Evolutionary conservation across 2,888 invertebrate species (phyloP).

Genomic region (Ptychoptera albimana): DNA sequence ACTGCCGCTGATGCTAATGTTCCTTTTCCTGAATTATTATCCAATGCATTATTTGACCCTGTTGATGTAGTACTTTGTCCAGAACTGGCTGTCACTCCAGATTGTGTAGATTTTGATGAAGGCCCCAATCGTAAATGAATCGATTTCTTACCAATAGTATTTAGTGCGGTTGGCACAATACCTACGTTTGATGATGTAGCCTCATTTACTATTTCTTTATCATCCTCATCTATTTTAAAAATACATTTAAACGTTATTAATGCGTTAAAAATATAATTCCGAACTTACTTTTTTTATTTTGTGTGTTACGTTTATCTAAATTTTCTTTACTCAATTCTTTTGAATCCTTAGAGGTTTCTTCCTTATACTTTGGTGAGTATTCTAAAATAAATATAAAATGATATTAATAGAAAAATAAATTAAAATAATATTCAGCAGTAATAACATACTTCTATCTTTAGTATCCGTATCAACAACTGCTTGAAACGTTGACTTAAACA

Average conservation of each 20-base stretch:
- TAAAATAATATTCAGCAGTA: neutral
- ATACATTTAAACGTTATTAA: neutral
- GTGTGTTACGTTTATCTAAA: no score
- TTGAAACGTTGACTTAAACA: conserved; percentile 14
- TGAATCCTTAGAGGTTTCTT: no score
- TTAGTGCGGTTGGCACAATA: conserved; percentile 3
- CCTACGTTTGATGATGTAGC: conserved; percentile 3
- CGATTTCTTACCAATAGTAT: conserved; percentile 11
- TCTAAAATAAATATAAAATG: neutral
- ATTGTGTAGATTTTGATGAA: conserved; percentile 7
- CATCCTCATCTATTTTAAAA: conserved; percentile 1
- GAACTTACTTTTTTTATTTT: no score
- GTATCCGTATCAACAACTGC: conserved; percentile 8
- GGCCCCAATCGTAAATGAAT: conserved; percentile 13
- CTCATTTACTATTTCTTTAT: conserved; percentile 1
- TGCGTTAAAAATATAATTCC: no score
- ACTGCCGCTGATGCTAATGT: neutral
- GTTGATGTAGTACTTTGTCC: no score
- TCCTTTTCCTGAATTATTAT: neutral
- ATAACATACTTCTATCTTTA: conserved; percentile 8
- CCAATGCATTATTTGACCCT: no score
- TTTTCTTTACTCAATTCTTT: no score
- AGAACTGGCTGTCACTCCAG: neutral
- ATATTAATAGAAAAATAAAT: neutral
- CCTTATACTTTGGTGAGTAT: no score